phyloP scores from a whole-genome alignment of 53 echinoderm and acorn worm genomes.

The Astropecten irregularis region DNA sequence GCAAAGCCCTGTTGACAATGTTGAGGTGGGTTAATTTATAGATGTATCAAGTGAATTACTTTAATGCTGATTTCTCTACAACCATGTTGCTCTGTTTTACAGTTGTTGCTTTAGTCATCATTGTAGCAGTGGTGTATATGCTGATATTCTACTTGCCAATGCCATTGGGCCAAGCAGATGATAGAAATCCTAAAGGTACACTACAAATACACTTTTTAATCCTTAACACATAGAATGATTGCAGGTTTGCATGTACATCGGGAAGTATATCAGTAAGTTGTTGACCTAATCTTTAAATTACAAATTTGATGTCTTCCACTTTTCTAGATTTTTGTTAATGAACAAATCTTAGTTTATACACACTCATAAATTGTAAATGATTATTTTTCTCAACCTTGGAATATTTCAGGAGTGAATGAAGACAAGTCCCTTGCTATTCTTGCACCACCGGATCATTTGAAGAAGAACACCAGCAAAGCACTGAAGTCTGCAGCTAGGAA shows the following conservation, averaged over 20 bases:
- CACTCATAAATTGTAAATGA: not conserved
- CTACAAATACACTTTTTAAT: not conserved
- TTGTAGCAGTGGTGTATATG: constrained; percentile 60
- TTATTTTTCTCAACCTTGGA: too few species aligned
- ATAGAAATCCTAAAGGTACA: constrained; percentile 20
- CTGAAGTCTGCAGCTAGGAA: constrained; percentile 11
- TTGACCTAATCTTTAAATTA: not conserved
- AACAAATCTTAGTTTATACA: not conserved
- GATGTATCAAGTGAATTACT: not conserved
- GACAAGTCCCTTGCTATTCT: not conserved
- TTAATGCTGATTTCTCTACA: not conserved
- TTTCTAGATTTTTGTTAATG: not conserved
- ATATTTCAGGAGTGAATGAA: not conserved
- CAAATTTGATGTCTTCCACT: not conserved
- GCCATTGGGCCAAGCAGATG: constrained; percentile 8
- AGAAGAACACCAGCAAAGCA: constrained; percentile 18
- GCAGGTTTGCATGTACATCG: not conserved
- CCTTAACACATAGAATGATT: not conserved
- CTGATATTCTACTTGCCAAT: constrained; percentile 67
- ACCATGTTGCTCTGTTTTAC: constrained; percentile 24
- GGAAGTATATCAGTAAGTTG: too few species aligned
- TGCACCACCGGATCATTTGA: constrained; percentile 1
- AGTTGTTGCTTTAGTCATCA: constrained; percentile 63
- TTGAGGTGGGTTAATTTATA: too few species aligned
- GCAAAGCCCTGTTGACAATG: too few species aligned